Base-by-base conservation (phyloP, 2,113 vertebrate genomes). In the Acanthochromis polyacanthus region DNA sequence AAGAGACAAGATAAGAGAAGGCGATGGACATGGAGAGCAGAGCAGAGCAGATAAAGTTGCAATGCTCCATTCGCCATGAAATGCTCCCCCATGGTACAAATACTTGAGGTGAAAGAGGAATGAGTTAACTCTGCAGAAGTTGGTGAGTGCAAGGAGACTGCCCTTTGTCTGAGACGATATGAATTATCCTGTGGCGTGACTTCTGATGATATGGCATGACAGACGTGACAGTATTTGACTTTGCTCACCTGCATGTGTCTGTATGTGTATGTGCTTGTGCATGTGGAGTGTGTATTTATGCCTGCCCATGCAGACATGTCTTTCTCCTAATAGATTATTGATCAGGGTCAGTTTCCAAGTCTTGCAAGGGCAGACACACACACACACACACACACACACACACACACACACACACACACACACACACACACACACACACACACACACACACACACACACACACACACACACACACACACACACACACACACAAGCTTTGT, bases 61-160 rank as follows among this genome's bases (percentile, higher is more conserved):
- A 75, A 62, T 78, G 83, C 75, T 84, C 83, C 81, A 82, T 85
- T 89, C 85, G 66, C 84, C 71, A 20, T 84, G 75, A 88, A 80
- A 89, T 86, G 86, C 85, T 73, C 65, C 81, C 81, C 69, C 10
- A 46, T 80, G 83, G 85, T 76, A 62, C 55, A 78, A 78, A 84
- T 71, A 83, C 57, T 82, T 65, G 63, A 73, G 52, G 72, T 81
- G 14, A 70, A 84, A 72, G 58, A 80, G 46, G 22, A 88, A 78
- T 67, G 74, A 78, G 53, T 85, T 83, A 76, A 79, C 80, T 88
- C 51, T 20, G 25, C 56, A 81, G 25, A 81, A 85, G 73, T 80
- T 67, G 30, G n/a, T n/a, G n/a, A n/a, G 23, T 20, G 40, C 55
- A 45, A 9, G 61, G 50, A 28, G 23, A 81, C 12, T 32, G 19